Evolutionary conservation across 2,888 invertebrate species (phyloP).

Genomic region (Acronicta aceris): DNA sequence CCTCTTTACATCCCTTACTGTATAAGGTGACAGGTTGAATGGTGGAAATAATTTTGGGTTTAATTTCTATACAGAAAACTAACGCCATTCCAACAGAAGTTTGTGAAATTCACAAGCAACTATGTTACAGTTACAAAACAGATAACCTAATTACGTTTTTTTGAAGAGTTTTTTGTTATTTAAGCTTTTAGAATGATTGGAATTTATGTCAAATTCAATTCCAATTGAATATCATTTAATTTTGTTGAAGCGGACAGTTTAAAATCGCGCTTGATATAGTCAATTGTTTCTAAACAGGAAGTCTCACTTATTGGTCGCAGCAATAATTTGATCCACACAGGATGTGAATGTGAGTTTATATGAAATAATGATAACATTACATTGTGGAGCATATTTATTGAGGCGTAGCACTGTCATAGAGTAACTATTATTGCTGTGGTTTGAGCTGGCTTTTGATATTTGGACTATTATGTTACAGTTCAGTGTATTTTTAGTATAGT

Average conservation of each 20-base stretch:
- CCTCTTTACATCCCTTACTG: too few relatives aligned
- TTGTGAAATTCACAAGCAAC: too few relatives aligned
- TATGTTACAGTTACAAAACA: too few relatives aligned
- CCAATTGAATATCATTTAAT: neutral
- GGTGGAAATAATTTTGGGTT: too few relatives aligned
- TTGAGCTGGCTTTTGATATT: constrained; percentile 11
- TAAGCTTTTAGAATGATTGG: too few relatives aligned
- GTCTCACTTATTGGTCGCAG: constrained; percentile 51
- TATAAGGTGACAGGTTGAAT: too few relatives aligned
- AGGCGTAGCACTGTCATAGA: constrained; percentile 18
- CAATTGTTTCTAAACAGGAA: constrained; percentile 66
- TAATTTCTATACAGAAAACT: too few relatives aligned
- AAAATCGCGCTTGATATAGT: constrained; percentile 18
- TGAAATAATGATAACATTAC: constrained; percentile 59
- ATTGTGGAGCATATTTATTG: constrained; percentile 37
- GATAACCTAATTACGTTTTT: too few relatives aligned
- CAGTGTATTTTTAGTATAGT: neutral
- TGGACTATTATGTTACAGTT: neutral
- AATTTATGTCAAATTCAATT: too few relatives aligned
- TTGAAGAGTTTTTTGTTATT: too few relatives aligned
- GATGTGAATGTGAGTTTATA: constrained; percentile 55
- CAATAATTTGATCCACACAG: constrained; percentile 52
- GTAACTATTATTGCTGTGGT: constrained; percentile 5
- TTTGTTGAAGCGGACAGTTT: constrained; percentile 3
- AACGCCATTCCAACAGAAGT: too few relatives aligned